phyloP scores from a whole-genome alignment of 2,888 invertebrate species.

The Drepana falcataria region DNA sequence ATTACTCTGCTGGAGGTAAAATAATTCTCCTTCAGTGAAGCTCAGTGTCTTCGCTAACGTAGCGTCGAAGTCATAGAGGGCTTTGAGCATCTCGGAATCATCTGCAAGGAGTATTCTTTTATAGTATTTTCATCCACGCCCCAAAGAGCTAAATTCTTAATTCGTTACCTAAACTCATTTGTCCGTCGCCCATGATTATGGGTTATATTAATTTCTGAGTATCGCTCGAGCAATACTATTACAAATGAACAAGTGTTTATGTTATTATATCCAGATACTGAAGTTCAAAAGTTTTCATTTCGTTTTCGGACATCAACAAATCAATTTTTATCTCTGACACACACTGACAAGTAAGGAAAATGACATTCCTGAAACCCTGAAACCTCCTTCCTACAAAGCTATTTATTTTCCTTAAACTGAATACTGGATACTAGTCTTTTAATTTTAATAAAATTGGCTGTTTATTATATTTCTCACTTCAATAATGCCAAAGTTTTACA shows the following conservation, averaged over 20 bases:
- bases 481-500: too few relatives aligned
- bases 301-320: constrained; percentile 13
- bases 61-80: constrained; percentile 90
- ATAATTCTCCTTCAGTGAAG: constrained; percentile 88
- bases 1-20: constrained; percentile 87
- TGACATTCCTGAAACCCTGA: too few relatives aligned
- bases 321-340: constrained; percentile 16
- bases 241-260: not conserved
- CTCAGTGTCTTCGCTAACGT: constrained; percentile 90
- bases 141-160: constrained; percentile 5
- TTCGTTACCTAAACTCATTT: constrained; percentile 28
- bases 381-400: too few relatives aligned
- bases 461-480: too few relatives aligned
- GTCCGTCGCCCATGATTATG: constrained; percentile 47
- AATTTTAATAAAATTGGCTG: too few relatives aligned
- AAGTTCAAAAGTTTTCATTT: constrained; percentile 9
- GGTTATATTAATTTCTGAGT: constrained; percentile 3
- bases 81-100: constrained; percentile 89
- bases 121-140: constrained; percentile 9
- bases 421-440: too few relatives aligned
- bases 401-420: too few relatives aligned
- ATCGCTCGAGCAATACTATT: not conserved
- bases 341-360: not conserved
- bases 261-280: not conserved
- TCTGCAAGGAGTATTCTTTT: constrained; percentile 60